Evolutionary conservation across 53 echinoderm and acorn worm genomes (phyloP), one percentile per base, ranked within the genome.

Genomic region (Astropecten irregularis): DNA sequence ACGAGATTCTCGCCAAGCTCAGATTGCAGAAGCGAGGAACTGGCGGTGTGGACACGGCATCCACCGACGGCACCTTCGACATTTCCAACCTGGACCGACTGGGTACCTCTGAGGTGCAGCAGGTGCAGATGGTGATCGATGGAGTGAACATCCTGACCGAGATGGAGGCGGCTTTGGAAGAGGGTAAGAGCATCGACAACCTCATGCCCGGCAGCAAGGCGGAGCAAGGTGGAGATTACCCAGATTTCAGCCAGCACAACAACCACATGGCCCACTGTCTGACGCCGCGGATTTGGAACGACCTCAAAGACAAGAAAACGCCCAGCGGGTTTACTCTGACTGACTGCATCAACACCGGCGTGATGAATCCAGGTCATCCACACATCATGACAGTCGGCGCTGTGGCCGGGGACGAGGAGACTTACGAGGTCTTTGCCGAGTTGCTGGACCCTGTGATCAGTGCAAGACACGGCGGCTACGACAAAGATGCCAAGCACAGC

Each of bases 351-450:
- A 50, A 81, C 10, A 96, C 96, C 3, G 96, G 96, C 18, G 85
- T 96, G 2, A 33, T 88, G 46, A 96, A 96, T 62, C 96, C 93
- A 50, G 96, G 96, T 23, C 96, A 96, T 61, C 96, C 96, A 42
- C 91, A 91, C 87, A 96, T 96, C 85, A 96, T 96, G 96, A 96
- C 94, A 3, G 96, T 96, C 16, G 96, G 94, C 23, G 87, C 86
- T 84, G 93, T 96, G 8, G 96, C 96, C 16, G 93, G 96, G 27
- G 94, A 94, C 74, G 94, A 94, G 66, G 96, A 96, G 44, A 72
- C 84, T 40, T 94, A 96, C 58, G 91, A 94, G n/a, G 85, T 70
- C 3, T 96, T 96, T 81, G 85, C 82, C 62, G 88, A 82, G 21
- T 49, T 94, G 7, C 89, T 96, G 36, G 96, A 96, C 81, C 94